Conservation (phyloP, 2,888 invertebrate species). For the Pemphredon lugubris region DNA sequence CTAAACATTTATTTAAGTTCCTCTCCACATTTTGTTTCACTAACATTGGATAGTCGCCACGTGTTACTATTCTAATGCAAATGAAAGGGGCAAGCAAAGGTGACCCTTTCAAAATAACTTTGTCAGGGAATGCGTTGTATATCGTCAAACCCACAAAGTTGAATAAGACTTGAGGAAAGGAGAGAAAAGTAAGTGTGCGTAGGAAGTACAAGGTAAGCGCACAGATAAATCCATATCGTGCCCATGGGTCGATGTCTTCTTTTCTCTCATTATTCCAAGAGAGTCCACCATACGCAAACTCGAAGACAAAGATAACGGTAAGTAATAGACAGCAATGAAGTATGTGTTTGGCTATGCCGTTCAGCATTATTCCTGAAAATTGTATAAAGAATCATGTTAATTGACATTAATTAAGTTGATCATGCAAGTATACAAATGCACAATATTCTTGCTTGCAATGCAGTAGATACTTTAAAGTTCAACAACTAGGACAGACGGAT, state of each 20-base stretch:
- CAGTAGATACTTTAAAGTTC: too few relatives aligned
- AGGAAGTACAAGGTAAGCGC: slow-evolving; percentile 89
- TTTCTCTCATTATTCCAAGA: slow-evolving; percentile 78
- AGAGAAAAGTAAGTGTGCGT: slow-evolving; percentile 90
- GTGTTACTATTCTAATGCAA: slow-evolving; percentile 95
- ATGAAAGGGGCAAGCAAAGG: slow-evolving; percentile 96
- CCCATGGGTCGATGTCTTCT: slow-evolving; percentile 89
- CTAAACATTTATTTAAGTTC: slow-evolving; percentile 93
- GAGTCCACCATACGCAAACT: slow-evolving; percentile 80
- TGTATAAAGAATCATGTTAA: background rate
- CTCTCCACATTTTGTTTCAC: slow-evolving; percentile 93
- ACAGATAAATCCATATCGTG: slow-evolving; percentile 89
- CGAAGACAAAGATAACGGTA: slow-evolving; percentile 88
- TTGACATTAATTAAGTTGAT: background rate
- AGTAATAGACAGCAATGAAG: slow-evolving; percentile 90
- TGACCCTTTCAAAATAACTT: slow-evolving; percentile 93
- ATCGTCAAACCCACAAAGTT: slow-evolving; percentile 93
- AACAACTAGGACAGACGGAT: too few relatives aligned
- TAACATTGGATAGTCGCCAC: slow-evolving; percentile 95
- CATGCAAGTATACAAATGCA: too few relatives aligned
- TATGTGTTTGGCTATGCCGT: slow-evolving; percentile 89
- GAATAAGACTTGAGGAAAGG: slow-evolving; percentile 94
- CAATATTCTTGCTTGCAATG: too few relatives aligned
- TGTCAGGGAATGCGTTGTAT: slow-evolving; percentile 97
- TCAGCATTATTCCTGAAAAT: slow-evolving; percentile 80